Evolutionary conservation across 2,113 vertebrate species (phyloP).

Genomic region (Tympanuchus pallidicinctus): DNA sequence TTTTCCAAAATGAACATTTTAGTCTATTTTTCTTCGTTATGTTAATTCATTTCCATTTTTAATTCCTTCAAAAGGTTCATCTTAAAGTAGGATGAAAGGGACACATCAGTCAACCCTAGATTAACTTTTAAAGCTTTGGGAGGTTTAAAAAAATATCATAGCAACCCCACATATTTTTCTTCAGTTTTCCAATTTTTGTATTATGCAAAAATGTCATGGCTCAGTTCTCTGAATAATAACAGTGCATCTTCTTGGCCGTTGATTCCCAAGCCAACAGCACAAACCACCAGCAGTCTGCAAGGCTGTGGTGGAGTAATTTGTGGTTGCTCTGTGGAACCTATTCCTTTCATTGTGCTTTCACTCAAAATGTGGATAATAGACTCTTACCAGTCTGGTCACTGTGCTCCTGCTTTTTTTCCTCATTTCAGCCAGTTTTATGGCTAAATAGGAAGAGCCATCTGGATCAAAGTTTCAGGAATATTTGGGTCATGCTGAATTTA

Average conservation of each 20-base stretch:
- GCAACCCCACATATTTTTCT: not conserved
- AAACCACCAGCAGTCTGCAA: not conserved
- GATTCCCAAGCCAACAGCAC: not conserved
- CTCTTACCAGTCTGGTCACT: not conserved
- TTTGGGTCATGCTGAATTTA: not conserved
- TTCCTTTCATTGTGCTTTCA: not conserved
- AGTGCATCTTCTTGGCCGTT: not conserved
- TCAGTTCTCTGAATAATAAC: conserved; percentile 1
- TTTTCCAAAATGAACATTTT: not conserved
- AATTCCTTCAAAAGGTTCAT: not conserved
- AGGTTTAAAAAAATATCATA: not conserved
- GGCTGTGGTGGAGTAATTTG: not conserved
- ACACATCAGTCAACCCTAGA: not conserved
- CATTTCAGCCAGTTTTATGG: not conserved
- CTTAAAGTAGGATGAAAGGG: not conserved
- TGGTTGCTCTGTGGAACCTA: not conserved
- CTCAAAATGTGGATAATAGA: not conserved
- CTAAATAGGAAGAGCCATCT: not conserved
- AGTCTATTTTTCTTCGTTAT: not conserved
- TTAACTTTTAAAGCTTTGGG: not conserved
- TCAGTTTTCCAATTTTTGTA: not conserved
- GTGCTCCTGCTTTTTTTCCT: not conserved
- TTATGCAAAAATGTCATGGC: not conserved
- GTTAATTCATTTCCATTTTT: not conserved
- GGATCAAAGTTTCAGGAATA: not conserved